Percentiles rank a stretch among this genome's conserved stretches.
Evolutionary conservation across 1,140 invertebrate genomes (phyloP).

Genomic region (Sarcophaga peregrina): DNA sequence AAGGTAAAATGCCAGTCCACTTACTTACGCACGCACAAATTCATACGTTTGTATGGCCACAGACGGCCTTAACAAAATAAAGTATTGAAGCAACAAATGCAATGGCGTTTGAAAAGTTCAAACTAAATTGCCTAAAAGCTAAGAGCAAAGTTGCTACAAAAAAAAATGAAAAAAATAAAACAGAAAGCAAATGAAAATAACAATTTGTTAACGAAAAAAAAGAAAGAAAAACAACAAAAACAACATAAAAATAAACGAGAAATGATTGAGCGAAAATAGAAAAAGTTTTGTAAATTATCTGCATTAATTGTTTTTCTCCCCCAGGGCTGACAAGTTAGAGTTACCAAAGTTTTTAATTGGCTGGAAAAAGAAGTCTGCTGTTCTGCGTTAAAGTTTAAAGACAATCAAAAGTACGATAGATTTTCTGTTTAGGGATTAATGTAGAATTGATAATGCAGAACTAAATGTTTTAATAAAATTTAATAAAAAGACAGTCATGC

Average conservation of each 20-base stretch:
- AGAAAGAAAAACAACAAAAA: slow-evolving; percentile 14
- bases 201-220: slow-evolving; percentile 21
- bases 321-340: not conserved
- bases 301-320: slow-evolving; percentile 24
- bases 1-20: too few species aligned
- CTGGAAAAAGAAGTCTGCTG: not conserved
- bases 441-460: too few species aligned
- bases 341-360: not conserved
- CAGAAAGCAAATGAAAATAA: not conserved
- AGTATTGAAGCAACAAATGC: not conserved
- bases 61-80: not conserved
- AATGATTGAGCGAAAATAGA: slow-evolving; percentile 35
- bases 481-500: too few species aligned
- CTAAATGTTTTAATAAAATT: too few species aligned
- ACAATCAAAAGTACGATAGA: too few species aligned
- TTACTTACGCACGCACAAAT: too few species aligned
- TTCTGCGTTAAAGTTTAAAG: too few species aligned
- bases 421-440: too few species aligned
- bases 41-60: not conserved
- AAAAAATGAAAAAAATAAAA: not conserved
- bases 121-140: slow-evolving; percentile 30
- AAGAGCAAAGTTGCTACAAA: slow-evolving; percentile 8
- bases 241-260: not conserved
- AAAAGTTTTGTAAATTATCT: slow-evolving; percentile 26
- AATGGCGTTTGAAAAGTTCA: not conserved